Conservation (phyloP, 2,113 vertebrate species). For the Rhombomys opimus region DNA sequence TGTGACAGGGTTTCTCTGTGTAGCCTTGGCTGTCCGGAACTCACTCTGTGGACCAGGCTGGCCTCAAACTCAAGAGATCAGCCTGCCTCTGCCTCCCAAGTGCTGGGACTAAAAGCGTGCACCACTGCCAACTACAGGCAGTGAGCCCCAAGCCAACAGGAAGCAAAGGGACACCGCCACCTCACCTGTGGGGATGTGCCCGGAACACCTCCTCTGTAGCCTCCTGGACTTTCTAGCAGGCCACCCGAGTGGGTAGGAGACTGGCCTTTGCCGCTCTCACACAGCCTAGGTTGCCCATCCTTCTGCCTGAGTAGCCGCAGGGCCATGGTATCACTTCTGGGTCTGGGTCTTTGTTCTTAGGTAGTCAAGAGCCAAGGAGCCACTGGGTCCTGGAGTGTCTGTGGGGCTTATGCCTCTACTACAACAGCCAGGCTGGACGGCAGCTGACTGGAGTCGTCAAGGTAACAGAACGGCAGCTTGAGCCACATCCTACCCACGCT, state of each 20-base stretch:
- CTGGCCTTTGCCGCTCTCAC: neutral
- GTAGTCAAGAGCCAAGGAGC: neutral
- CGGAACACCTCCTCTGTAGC: neutral
- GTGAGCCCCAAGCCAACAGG: neutral
- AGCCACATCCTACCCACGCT: neutral
- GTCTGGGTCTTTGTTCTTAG: neutral
- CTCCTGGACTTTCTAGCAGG: too few relatives aligned
- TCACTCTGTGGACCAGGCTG: neutral
- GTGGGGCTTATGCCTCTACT: neutral
- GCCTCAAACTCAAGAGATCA: neutral
- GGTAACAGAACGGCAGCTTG: neutral
- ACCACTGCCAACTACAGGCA: neutral
- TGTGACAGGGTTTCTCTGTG: neutral
- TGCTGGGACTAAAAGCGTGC: neutral
- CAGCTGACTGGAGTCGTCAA: neutral
- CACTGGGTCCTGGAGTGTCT: neutral
- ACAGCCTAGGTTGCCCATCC: neutral
- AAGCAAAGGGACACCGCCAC: neutral
- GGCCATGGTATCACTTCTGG: neutral
- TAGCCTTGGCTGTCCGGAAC: neutral
- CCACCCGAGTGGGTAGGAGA: too few relatives aligned
- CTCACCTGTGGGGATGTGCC: neutral
- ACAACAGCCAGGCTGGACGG: neutral
- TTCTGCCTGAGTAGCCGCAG: neutral
- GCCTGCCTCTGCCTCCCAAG: neutral